Percentiles rank a stretch among this genome's conserved stretches.
Conservation (phyloP, 2,888 invertebrate species). For the Himalopsyche japonica region DNA sequence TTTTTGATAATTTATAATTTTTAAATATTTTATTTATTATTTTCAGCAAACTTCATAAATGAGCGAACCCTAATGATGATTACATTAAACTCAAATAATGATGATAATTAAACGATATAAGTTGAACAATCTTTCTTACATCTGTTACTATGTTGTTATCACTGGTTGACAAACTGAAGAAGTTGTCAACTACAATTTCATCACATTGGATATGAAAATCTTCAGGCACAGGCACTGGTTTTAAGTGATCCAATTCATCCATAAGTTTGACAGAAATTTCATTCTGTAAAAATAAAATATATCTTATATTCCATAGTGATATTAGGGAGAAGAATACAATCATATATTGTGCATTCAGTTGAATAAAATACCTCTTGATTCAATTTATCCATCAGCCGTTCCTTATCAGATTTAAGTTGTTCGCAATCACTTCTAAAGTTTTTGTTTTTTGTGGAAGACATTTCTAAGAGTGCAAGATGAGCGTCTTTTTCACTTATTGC, state of each 20-base stretch:
- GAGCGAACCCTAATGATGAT: no score
- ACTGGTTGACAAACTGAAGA: constrained; percentile 19
- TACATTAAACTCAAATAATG: no score
- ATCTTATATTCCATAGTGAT: not conserved
- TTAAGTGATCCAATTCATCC: constrained; percentile 15
- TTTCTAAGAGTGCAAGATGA: constrained; percentile 80
- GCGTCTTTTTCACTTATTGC: constrained; percentile 88
- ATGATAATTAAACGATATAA: no score
- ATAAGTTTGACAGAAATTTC: constrained; percentile 25
- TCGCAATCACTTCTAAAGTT: constrained; percentile 69
- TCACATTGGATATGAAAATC: not conserved
- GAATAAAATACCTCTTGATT: constrained; percentile 64
- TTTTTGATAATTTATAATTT: no score
- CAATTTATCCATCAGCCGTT: constrained; percentile 70
- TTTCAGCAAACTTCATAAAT: no score
- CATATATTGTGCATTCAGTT: not conserved
- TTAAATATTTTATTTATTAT: no score
- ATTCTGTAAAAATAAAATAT: constrained; percentile 27
- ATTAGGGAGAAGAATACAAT: not conserved
- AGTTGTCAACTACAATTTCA: constrained; percentile 32
- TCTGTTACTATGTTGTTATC: constrained; percentile 25
- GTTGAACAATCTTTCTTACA: constrained; percentile 15
- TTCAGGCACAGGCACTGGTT: not conserved
- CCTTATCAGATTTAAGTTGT: constrained; percentile 69
- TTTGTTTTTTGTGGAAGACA: constrained; percentile 69